Conservation (phyloP, 2,888 invertebrate species). For the Metalampra italica region DNA sequence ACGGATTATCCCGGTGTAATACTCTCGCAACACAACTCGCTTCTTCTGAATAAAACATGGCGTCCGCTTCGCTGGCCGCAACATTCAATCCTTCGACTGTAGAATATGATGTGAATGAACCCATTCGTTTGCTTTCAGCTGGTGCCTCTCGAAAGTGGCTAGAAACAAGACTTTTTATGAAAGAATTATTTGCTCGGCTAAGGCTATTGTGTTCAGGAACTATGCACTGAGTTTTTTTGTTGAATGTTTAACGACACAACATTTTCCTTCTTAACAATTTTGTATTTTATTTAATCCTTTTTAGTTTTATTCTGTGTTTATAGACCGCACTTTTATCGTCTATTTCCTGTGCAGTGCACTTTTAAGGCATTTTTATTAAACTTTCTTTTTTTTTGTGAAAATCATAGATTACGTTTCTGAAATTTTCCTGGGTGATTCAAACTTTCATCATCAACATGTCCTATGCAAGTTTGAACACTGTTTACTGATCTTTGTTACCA, state of each 20-base stretch:
- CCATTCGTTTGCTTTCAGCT: constrained; percentile 2
- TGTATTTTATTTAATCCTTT: no score
- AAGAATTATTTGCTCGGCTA: neutral
- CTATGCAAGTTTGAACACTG: no score
- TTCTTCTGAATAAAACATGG: constrained; percentile 24
- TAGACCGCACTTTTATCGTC: no score
- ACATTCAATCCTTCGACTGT: constrained; percentile 10
- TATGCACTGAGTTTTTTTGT: neutral
- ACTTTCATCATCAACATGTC: no score
- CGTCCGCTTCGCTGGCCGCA: constrained; percentile 11
- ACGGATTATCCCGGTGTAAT: constrained; percentile 28
- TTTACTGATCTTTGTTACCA: no score
- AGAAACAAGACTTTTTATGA: neutral
- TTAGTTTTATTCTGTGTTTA: no score
- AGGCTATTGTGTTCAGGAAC: neutral
- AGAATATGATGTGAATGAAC: constrained; percentile 6
- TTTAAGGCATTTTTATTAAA: no score
- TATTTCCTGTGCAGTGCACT: no score
- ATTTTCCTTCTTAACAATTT: no score
- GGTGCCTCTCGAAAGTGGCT: neutral
- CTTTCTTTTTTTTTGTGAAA: no score
- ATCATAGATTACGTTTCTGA: no score
- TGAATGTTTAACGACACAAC: neutral
- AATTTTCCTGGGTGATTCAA: no score
- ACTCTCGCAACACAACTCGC: constrained; percentile 20